Evolutionary conservation across 2,797 vertebrate species (phyloP).

Genomic region (Halcyon badia): DNA sequence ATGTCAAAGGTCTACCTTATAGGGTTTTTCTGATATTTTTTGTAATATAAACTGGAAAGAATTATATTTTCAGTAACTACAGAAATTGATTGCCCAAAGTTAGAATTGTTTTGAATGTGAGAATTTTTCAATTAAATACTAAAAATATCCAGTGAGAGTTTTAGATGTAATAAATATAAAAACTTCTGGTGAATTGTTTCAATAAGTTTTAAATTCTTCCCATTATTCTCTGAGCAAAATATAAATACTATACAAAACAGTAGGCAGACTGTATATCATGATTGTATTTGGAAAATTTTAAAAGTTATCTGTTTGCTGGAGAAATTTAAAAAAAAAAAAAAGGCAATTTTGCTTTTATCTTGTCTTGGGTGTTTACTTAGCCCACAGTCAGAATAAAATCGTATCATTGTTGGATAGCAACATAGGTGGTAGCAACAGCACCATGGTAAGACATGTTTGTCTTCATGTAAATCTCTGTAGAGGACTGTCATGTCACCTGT

Average conservation of each 20-base stretch:
- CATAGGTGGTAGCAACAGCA: not conserved
- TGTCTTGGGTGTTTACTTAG: not conserved
- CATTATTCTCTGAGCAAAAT: not conserved
- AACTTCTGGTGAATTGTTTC: not conserved
- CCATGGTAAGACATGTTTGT: not conserved
- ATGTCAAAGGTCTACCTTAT: not conserved
- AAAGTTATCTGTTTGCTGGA: not conserved
- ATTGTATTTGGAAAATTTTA: not conserved
- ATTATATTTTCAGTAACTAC: not conserved
- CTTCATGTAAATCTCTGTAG: not conserved
- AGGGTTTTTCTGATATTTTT: not conserved
- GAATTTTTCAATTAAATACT: not conserved
- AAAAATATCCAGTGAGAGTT: not conserved
- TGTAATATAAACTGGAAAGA: not conserved
- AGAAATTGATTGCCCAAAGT: not conserved
- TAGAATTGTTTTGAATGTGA: not conserved
- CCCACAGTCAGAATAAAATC: not conserved
- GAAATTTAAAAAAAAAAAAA: not conserved
- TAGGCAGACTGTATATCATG: not conserved
- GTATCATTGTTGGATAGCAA: not conserved
- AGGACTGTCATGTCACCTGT: not conserved
- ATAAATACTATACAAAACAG: not conserved
- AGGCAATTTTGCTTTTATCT: not conserved
- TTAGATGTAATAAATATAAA: not conserved
- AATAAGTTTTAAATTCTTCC: not conserved